Percentiles rank a stretch among this genome's conserved stretches.
phyloP scores from a whole-genome alignment of 2,797 vertebrate genomes.

The Pantherophis alleghaniensis region DNA sequence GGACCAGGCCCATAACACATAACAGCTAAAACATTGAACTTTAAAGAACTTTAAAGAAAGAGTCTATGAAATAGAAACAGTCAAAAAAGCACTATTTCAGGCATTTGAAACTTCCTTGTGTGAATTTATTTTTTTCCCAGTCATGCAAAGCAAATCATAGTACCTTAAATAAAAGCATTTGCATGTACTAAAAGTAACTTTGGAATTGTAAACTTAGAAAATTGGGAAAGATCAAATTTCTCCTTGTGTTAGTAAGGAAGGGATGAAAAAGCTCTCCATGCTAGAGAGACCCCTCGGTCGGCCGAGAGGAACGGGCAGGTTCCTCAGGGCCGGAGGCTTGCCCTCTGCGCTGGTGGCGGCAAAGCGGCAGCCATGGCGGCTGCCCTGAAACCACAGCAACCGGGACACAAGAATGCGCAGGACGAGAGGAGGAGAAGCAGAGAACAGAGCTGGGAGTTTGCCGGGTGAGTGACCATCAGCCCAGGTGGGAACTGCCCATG shows the following conservation, averaged over 20 bases:
- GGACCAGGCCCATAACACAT: constrained; percentile 52
- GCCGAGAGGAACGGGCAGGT: too few relatives aligned
- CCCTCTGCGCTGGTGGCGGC: too few relatives aligned
- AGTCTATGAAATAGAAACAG: constrained; percentile 36
- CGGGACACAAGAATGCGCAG: too few relatives aligned
- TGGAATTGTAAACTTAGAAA: constrained; percentile 64
- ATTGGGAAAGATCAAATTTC: constrained; percentile 67
- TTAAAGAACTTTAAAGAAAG: neutral
- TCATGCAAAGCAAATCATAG: constrained; percentile 10
- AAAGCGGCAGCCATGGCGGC: too few relatives aligned
- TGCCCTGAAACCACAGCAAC: too few relatives aligned
- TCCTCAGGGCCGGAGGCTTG: too few relatives aligned
- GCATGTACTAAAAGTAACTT: constrained; percentile 59
- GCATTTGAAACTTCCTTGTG: constrained; percentile 39
- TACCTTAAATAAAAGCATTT: constrained; percentile 42
- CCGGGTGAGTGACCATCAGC: too few relatives aligned
- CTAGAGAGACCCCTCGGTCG: neutral
- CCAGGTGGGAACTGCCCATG: too few relatives aligned
- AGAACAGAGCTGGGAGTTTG: too few relatives aligned
- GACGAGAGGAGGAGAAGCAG: too few relatives aligned
- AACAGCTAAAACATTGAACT: constrained; percentile 55
- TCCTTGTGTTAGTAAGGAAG: constrained; percentile 52
- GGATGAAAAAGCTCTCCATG: neutral
- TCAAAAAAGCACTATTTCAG: constrained; percentile 35
- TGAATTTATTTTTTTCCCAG: constrained; percentile 18